These are phyloP conservation scores for Neoitamus cyanurus DNA, from an alignment of 2,888 invertebrate genomes.

Conservation along the genomic window DNA sequence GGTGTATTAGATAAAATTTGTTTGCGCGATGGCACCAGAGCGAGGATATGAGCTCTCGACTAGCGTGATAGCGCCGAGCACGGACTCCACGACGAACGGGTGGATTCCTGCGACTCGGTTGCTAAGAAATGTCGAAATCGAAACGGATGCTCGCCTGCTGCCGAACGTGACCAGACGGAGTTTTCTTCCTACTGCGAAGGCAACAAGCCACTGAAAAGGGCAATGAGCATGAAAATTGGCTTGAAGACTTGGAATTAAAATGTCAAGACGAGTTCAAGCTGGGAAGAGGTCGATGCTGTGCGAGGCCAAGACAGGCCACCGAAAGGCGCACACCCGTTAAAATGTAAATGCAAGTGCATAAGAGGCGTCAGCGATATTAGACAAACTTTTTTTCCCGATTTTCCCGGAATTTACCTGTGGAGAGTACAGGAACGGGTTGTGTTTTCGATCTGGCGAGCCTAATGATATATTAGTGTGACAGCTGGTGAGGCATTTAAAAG, in stretches of 20 bases:
- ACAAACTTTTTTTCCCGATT: background rate
- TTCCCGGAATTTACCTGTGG: background rate
- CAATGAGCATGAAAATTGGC: background rate
- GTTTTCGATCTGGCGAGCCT: background rate
- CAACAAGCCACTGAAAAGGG: background rate
- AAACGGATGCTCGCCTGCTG: background rate
- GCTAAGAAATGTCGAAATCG: background rate
- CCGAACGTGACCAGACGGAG: slow-evolving; percentile 6
- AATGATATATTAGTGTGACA: background rate
- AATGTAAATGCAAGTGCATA: background rate
- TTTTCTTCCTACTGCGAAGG: background rate
- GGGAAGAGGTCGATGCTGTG: background rate
- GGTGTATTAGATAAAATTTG: background rate
- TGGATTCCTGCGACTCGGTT: background rate
- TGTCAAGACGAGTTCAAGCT: background rate
- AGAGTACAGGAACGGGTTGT: background rate
- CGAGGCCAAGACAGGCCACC: background rate
- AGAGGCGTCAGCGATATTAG: background rate
- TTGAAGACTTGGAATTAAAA: background rate
- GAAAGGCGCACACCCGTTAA: background rate
- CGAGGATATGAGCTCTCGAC: background rate
- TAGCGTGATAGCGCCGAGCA: background rate
- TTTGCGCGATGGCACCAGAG: background rate
- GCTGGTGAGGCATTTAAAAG: background rate
- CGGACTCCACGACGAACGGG: background rate